These are phyloP conservation scores for Julus scanicus DNA, from an alignment of 2,888 invertebrate genomes.

Conservation along the genomic window DNA sequence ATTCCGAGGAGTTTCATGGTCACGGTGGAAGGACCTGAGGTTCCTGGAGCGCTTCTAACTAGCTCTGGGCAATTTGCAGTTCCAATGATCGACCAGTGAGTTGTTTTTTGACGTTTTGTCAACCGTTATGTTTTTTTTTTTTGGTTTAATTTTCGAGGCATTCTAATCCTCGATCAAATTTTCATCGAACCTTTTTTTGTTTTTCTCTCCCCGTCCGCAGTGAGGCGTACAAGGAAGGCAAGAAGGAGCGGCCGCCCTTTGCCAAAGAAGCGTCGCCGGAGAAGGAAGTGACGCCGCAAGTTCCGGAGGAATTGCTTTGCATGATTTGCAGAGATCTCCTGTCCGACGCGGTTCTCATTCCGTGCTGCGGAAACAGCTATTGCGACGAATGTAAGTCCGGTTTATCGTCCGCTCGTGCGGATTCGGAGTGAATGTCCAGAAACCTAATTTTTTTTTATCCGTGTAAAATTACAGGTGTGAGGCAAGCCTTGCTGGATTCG, in stretches of 20 bases:
- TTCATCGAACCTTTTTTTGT: no score
- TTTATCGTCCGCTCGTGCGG: neutral
- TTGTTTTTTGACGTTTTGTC: conserved; percentile 60
- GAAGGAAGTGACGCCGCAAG: conserved; percentile 68
- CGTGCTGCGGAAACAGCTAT: conserved; percentile 97
- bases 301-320: conserved; percentile 93
- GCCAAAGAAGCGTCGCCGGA: conserved; percentile 69
- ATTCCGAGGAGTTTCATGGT: conserved; percentile 97
- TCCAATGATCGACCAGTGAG: conserved; percentile 87
- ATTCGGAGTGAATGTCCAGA: neutral
- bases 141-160: neutral
- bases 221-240: conserved; percentile 81
- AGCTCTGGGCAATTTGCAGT: conserved; percentile 88
- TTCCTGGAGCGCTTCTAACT: conserved; percentile 92
- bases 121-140: neutral
- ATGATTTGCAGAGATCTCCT: conserved; percentile 91
- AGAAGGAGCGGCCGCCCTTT: conserved; percentile 77
- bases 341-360: conserved; percentile 96
- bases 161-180: neutral
- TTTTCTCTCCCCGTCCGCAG: conserved; percentile 68
- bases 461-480: conserved; percentile 85
- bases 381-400: conserved; percentile 94
- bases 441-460: conserved; percentile 58
- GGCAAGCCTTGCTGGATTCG: conserved; percentile 87
- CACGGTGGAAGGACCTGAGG: conserved; percentile 87